Evolutionary conservation across 2,888 invertebrate species (phyloP).

Genomic region (Saturnia pavonia): DNA sequence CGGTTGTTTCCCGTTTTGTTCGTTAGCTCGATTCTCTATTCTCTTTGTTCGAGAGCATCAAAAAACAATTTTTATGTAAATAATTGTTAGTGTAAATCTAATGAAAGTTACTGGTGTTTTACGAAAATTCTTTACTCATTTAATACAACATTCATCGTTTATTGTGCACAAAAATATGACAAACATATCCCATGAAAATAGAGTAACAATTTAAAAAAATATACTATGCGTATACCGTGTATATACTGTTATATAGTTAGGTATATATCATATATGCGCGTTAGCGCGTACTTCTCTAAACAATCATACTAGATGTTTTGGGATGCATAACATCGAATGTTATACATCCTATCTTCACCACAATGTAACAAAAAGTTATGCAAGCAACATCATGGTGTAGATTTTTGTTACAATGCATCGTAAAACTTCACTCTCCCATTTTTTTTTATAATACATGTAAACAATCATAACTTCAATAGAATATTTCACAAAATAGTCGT

Average conservation of each 20-base stretch:
- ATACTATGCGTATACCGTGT: too few species aligned
- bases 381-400: too few species aligned
- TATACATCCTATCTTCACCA: too few species aligned
- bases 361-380: too few species aligned
- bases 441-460: too few species aligned
- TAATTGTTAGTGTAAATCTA: background rate
- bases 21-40: constrained; percentile 36
- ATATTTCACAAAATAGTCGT: background rate
- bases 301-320: too few species aligned
- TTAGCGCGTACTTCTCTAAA: too few species aligned
- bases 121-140: background rate
- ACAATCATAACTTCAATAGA: background rate
- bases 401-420: too few species aligned
- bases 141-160: background rate
- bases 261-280: too few species aligned
- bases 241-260: too few species aligned
- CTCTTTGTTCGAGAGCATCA: constrained; percentile 17
- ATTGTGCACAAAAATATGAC: background rate
- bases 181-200: background rate
- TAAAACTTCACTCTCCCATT: too few species aligned
- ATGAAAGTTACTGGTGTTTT: background rate
- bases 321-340: too few species aligned
- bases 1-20: constrained; percentile 55
- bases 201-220: background rate
- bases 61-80: constrained; percentile 30